Conservation (phyloP, 1,140 invertebrate species). For the Rhyacophila brunnea region DNA sequence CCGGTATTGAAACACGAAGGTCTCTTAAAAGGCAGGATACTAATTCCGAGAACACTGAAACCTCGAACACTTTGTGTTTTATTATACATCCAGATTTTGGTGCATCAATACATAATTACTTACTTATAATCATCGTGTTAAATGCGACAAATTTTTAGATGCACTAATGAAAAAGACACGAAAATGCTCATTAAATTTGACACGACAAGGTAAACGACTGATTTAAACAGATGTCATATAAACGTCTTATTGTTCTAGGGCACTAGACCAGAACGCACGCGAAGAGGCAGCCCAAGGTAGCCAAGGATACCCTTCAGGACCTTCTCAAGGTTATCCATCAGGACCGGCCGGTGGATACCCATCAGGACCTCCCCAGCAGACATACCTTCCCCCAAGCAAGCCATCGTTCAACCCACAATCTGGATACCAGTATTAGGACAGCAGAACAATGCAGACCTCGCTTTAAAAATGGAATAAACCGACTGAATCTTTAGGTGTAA, state of each 20-base stretch:
- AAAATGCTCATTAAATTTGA: too few species aligned
- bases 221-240: background rate
- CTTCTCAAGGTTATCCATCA: conserved; percentile 22
- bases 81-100: too few species aligned
- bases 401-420: conserved; percentile 34
- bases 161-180: too few species aligned
- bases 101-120: too few species aligned
- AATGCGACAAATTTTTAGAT: too few species aligned
- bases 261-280: conserved; percentile 45
- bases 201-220: background rate
- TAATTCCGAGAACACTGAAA: too few species aligned
- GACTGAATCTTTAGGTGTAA: conserved; percentile 18
- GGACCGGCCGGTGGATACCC: conserved; percentile 20
- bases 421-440: conserved; percentile 24
- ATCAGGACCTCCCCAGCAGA: conserved; percentile 24
- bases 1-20: too few species aligned
- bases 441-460: background rate
- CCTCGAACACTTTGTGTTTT: too few species aligned
- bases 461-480: conserved; percentile 6
- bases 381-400: conserved; percentile 35
- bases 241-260: conserved; percentile 32
- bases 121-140: too few species aligned
- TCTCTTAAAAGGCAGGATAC: too few species aligned
- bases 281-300: conserved; percentile 45
- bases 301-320: conserved; percentile 28